Percentiles rank a stretch among this genome's conserved stretches.
Evolutionary conservation across 2,888 invertebrate species (phyloP).

Genomic region (Oxystoma pomonae): DNA sequence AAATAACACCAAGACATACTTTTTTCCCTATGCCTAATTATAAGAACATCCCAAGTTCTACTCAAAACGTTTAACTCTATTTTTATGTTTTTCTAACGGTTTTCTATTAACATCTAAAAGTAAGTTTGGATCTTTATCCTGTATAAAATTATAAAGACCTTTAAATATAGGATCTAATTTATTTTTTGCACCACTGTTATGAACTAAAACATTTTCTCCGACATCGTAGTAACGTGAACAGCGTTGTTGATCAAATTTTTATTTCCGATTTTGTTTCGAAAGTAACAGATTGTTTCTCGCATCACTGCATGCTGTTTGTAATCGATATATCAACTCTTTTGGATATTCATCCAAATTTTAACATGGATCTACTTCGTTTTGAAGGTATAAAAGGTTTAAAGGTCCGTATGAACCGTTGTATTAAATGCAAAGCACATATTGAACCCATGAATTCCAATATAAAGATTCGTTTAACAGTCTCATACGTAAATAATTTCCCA

Average conservation of each 20-base stretch:
- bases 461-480: background rate
- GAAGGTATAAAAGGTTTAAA: too few species aligned
- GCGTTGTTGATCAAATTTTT: constrained; percentile 2
- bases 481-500: background rate
- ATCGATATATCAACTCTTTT: constrained; percentile 1
- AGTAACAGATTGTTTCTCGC: background rate
- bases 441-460: background rate
- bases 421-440: background rate
- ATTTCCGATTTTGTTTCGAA: background rate
- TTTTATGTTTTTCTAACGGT: background rate
- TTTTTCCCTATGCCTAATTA: too few species aligned
- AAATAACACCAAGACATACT: too few species aligned
- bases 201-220: too few species aligned
- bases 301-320: background rate
- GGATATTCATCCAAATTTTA: too few species aligned
- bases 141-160: background rate
- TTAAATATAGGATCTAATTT: background rate
- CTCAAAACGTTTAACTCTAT: background rate
- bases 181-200: background rate
- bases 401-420: background rate
- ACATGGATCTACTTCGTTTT: too few species aligned
- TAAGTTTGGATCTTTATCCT: background rate
- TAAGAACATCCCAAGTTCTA: too few species aligned
- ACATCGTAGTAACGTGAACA: constrained; percentile 5
- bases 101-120: background rate